Evolutionary conservation across 2,888 invertebrate genomes (phyloP).

Genomic region (Antheraea assamensis): DNA sequence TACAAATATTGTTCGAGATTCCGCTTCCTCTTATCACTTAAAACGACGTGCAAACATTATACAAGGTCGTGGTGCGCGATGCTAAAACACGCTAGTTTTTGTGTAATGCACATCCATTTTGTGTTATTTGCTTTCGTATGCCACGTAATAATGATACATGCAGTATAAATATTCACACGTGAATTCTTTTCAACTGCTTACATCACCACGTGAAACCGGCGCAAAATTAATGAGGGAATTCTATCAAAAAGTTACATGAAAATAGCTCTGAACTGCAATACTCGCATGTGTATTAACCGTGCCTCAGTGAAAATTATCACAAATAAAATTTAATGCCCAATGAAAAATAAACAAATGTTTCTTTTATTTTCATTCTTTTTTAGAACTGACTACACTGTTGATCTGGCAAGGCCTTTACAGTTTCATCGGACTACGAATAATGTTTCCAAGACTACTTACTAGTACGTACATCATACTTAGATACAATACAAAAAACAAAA

Average conservation of each 20-base stretch:
- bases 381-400: too few relatives aligned
- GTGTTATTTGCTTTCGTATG: slow-evolving; percentile 37
- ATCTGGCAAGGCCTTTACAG: too few relatives aligned
- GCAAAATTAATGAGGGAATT: not conserved
- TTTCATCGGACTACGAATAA: too few relatives aligned
- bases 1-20: not conserved
- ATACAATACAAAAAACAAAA: too few relatives aligned
- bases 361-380: too few relatives aligned
- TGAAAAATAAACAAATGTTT: too few relatives aligned
- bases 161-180: slow-evolving; percentile 34
- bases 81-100: slow-evolving; percentile 37
- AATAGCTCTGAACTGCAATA: not conserved
- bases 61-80: slow-evolving; percentile 39
- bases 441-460: too few relatives aligned
- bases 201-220: slow-evolving; percentile 15
- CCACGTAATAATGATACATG: slow-evolving; percentile 33
- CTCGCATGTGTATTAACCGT: not conserved
- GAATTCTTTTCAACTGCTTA: slow-evolving; percentile 14
- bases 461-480: too few relatives aligned
- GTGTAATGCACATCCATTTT: slow-evolving; percentile 43
- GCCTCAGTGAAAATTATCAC: not conserved
- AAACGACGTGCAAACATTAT: not conserved
- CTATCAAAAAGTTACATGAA: not conserved
- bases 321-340: not conserved
- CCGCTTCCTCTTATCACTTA: not conserved